Evolutionary conservation across 2,113 vertebrate genomes (phyloP), one percentile per base, ranked within the genome.

Genomic region (Catagonus wagneri): DNA sequence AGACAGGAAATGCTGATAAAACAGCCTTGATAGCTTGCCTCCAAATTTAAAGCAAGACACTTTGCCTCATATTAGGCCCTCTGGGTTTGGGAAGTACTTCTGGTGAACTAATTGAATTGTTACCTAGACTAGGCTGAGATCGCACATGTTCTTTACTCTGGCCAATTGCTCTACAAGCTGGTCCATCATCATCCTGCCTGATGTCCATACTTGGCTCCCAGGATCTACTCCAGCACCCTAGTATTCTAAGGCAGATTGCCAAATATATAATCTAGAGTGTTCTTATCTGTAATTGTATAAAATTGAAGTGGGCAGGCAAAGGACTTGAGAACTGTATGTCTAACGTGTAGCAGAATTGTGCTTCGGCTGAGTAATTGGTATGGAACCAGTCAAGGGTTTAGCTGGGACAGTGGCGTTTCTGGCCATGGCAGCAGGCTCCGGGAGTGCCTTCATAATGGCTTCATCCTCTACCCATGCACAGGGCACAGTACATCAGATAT

Each of bases 1-100:
- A 96, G 71, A 89, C 56, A 69, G 78, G 80, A 97, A 96, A 95
- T 20, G 25, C 34, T 93, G 90, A 86, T 85, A 91, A 95, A 98
- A 94, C 12, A 50, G 66, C 23, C 39, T 63, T 80, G 83, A 12
- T 69, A 96, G 29, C 63, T 96, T 61, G 52, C 61, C 89, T 93
- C 54, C 10, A 10, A 75, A 78, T 96, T 94, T 72, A 69, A 96
- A 95, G 76, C 36, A 94, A 91, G 34, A 54, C 44, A 66, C 2
- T 74, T 27, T 93, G 65, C 0, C 0, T 86, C 16, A 4, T 20
- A 22, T 6, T n/a, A 44, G 4, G 56, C 3, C 16, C 71, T 90
- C 95, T 52, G 34, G n/a, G 3, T 63, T 65, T 78, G 20, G 61
- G 79, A 96, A 79, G 13, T 58, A 69, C 63, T 68, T 94, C 75